phyloP scores from a whole-genome alignment of 2,797 vertebrate species.

The Psittacula derbiana region DNA sequence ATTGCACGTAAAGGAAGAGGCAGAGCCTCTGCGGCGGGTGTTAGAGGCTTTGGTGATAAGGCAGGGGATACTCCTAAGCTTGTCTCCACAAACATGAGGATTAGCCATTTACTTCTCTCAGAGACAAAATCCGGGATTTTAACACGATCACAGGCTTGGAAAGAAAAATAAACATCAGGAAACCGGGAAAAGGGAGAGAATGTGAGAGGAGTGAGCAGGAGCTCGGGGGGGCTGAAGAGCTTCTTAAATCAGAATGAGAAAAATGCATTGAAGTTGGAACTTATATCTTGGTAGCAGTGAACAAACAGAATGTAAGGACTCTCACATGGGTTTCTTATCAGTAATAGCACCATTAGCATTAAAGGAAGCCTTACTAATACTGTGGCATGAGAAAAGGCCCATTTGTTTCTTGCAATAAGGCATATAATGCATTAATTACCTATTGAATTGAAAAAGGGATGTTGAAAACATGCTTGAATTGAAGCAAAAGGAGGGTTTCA shows the following conservation, averaged over 20 bases:
- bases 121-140: conserved; percentile 43
- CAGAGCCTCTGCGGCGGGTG: neutral
- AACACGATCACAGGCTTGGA: conserved; percentile 3
- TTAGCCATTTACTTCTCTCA: conserved; percentile 55
- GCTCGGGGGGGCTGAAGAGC: neutral
- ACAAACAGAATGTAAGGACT: neutral
- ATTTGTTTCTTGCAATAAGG: conserved; percentile 1
- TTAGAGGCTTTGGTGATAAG: neutral
- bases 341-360: neutral
- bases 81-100: conserved; percentile 56
- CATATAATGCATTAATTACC: neutral
- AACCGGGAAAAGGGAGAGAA: neutral
- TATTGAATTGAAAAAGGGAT: neutral
- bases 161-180: conserved; percentile 44
- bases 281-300: neutral
- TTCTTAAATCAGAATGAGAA: neutral
- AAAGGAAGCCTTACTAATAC: neutral
- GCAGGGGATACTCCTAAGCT: conserved; percentile 29
- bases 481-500: neutral
- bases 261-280: neutral
- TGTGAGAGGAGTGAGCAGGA: neutral
- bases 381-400: neutral
- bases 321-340: neutral
- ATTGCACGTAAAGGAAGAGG: neutral
- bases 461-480: neutral